These are phyloP conservation scores for Drosophila pruinosa DNA, from an alignment of 1,140 invertebrate species.

Conservation along the genomic window DNA sequence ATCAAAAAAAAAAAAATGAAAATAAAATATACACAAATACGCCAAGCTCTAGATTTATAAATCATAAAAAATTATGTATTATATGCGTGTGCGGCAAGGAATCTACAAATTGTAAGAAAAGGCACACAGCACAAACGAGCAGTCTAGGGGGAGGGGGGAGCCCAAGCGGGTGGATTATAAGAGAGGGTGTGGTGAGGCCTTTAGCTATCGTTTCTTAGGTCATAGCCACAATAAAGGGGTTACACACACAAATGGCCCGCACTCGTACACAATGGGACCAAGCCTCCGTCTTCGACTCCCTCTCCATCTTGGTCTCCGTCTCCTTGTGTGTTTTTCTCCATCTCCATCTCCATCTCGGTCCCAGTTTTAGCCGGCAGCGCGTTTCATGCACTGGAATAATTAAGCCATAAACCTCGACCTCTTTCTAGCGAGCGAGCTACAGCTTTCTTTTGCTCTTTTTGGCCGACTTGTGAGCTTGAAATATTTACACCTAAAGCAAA, in stretches of 20 bases:
- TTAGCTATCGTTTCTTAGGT: conserved; percentile 48
- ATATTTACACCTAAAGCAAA: conserved; percentile 79
- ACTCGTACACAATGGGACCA: conserved; percentile 28
- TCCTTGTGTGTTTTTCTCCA: background rate
- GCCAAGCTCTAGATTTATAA: conserved; percentile 60
- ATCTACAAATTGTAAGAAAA: conserved; percentile 25
- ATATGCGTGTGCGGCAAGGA: conserved; percentile 60
- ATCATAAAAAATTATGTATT: conserved; percentile 78
- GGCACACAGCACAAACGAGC: conserved; percentile 9
- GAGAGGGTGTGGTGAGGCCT: conserved; percentile 7
- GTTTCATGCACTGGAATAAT: conserved; percentile 78
- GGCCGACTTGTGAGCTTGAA: conserved; percentile 74
- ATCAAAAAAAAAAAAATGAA: conserved; percentile 59
- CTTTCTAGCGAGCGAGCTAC: conserved; percentile 47
- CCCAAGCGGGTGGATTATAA: conserved; percentile 11
- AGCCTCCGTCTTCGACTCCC: background rate
- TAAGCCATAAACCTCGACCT: conserved; percentile 81
- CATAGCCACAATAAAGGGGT: conserved; percentile 42
- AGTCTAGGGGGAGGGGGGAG: background rate
- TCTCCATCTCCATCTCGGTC: background rate
- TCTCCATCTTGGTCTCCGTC: background rate
- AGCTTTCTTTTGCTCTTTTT: conserved; percentile 28
- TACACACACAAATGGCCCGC: conserved; percentile 10
- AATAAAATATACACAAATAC: conserved; percentile 7
- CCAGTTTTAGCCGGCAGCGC: conserved; percentile 7